Conservation (phyloP, 2,888 invertebrate genomes). For the Malthinus seriepunctatus region DNA sequence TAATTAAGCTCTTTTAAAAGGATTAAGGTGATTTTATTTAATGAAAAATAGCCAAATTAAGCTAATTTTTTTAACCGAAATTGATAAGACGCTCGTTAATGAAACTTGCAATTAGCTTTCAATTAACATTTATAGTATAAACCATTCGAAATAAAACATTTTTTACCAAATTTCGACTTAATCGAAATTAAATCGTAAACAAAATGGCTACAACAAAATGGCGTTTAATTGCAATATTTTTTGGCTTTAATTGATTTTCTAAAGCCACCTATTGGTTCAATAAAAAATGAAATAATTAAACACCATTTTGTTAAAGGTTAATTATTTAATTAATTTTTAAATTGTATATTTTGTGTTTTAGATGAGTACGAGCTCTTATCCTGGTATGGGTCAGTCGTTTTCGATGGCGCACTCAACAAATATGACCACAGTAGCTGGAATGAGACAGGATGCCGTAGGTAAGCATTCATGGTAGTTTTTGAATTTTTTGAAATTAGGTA, state of each 20-base stretch:
- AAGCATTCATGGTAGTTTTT: conserved; percentile 46
- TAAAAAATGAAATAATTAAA: neutral
- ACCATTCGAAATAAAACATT: too few species aligned
- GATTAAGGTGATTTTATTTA: too few species aligned
- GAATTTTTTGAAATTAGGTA: neutral
- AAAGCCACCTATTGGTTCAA: too few species aligned
- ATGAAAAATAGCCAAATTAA: too few species aligned
- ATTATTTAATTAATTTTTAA: neutral
- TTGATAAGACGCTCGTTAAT: too few species aligned
- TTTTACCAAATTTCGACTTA: too few species aligned
- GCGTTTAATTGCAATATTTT: neutral
- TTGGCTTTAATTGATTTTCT: neutral
- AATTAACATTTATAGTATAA: too few species aligned
- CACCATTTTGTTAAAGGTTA: neutral
- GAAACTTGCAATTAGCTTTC: too few species aligned
- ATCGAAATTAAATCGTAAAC: too few species aligned
- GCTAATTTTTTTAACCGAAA: too few species aligned
- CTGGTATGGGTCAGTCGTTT: conserved; percentile 93
- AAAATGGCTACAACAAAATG: too few species aligned
- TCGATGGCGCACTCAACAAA: conserved; percentile 92
- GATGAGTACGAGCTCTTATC: conserved; percentile 92
- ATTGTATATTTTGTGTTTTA: conserved; percentile 56
- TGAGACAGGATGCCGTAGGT: conserved; percentile 87
- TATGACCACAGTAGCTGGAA: conserved; percentile 87
- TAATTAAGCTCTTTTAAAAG: too few species aligned